Evolutionary conservation across 2,797 vertebrate species (phyloP).

Genomic region (Zalophus californianus): DNA sequence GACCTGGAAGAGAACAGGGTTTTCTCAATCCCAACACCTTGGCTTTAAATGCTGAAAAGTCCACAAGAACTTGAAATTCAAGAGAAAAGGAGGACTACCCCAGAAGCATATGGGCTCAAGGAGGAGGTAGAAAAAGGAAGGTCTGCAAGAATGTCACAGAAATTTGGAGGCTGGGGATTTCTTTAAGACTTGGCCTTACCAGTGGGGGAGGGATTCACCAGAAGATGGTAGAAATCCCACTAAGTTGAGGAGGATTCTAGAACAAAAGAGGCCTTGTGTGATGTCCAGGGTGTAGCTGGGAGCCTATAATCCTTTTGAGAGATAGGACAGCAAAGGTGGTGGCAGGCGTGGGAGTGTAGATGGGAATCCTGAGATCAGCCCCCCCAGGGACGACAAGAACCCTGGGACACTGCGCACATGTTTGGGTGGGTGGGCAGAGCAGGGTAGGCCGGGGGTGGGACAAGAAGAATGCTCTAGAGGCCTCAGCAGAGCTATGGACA

Average conservation of each 20-base stretch:
- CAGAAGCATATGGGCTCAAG: neutral
- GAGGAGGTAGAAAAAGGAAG: neutral
- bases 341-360: rapidly evolving
- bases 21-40: neutral
- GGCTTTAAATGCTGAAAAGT: neutral
- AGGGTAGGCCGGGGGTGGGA: too few species aligned
- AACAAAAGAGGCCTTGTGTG: neutral
- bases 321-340: too few species aligned
- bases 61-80: neutral
- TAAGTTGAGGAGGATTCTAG: neutral
- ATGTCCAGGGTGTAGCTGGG: neutral
- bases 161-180: neutral
- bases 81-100: neutral
- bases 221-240: neutral
- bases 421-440: too few species aligned
- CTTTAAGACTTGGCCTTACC: neutral
- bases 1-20: neutral
- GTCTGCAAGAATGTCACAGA: neutral
- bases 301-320: neutral
- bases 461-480: too few species aligned
- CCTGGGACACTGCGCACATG: neutral
- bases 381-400: neutral
- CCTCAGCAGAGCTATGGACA: neutral
- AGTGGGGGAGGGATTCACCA: neutral
- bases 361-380: neutral